Evolutionary conservation across 2,113 vertebrate species (phyloP), one percentile per base, ranked within the genome.

Genomic region (Myiopsitta monachus): DNA sequence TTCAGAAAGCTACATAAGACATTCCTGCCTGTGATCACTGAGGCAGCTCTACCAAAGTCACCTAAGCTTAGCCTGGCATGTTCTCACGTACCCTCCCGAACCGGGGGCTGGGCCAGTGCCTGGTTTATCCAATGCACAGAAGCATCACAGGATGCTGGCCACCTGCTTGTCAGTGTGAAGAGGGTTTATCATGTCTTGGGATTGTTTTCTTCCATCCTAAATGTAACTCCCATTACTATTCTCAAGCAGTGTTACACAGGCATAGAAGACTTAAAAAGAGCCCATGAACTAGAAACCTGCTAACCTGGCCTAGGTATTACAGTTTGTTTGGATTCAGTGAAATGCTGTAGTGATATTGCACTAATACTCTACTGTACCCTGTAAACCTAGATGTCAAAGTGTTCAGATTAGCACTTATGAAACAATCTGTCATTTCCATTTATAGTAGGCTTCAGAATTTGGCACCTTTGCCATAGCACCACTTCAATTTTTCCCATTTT

Each of bases 391-490:
- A 83, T 74, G 8, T 55, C 91, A 59, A 64, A 85, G 75, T 51
- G 66, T 92, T 96, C 84, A 47, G 91, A 87, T 93, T 83, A 96
- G 95, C 93, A 87, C 86, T 94, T 83, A 43, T 12, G 44, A 91
- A 95, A 95, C 76, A 76, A 96, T 74, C 83, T 82, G 82, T 92
- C 80, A 63, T 92, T 78, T 87, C 80, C 88, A 76, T 95, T 85
- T 88, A 38, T 52, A 94, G 92, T 59, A 96, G 95, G 93, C 95
- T 95, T 95, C 90, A 94, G 93, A 95, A 94, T 94, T 72, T 88
- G 92, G 75, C 92, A 96, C 94, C 96, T 97, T 91, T 87, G 84
- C 96, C 97, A 85, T 95, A 94, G 96, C 96, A 97, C 96, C 97
- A 84, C 77, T 91, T 91, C 6, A 9, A 80, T 95, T 80, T 36